phyloP scores from a whole-genome alignment of 2,113 vertebrate genomes.

The Cisticola juncidis region DNA sequence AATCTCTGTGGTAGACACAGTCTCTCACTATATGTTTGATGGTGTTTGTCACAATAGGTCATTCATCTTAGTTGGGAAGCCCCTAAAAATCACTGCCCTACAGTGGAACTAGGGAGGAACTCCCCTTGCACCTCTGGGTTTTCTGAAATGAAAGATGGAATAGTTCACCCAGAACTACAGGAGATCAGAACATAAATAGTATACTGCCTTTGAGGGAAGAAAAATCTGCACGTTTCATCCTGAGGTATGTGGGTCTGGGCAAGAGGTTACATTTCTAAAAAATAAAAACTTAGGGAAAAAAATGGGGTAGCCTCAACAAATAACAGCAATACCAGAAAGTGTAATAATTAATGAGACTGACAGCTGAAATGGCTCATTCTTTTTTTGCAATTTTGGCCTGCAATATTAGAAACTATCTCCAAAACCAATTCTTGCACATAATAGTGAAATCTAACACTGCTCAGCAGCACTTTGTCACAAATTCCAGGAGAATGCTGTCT shows the following conservation, averaged over 20 bases:
- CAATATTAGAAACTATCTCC: constrained; percentile 29
- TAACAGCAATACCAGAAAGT: constrained; percentile 29
- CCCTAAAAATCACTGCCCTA: background rate
- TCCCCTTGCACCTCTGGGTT: background rate
- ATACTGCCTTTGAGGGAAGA: background rate
- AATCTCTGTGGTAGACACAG: background rate
- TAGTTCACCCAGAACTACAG: background rate
- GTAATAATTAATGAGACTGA: constrained; percentile 32
- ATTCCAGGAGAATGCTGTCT: constrained; percentile 37
- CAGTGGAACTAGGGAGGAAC: background rate
- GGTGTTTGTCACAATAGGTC: background rate
- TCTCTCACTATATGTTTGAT: background rate
- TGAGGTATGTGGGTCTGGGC: background rate
- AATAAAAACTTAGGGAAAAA: constrained; percentile 9
- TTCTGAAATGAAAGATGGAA: background rate
- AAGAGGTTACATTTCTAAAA: background rate
- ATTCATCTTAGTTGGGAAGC: background rate
- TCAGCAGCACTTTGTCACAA: constrained; percentile 39
- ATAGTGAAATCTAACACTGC: constrained; percentile 7
- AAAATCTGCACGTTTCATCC: constrained; percentile 29
- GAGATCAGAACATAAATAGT: background rate
- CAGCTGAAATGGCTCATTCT: background rate
- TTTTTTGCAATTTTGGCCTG: constrained; percentile 30
- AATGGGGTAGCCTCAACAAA: background rate
- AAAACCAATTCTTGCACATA: background rate